Evolutionary conservation across 1,140 invertebrate genomes (phyloP), one percentile per base, ranked within the genome.

Genomic region (Chironomus tepperi): DNA sequence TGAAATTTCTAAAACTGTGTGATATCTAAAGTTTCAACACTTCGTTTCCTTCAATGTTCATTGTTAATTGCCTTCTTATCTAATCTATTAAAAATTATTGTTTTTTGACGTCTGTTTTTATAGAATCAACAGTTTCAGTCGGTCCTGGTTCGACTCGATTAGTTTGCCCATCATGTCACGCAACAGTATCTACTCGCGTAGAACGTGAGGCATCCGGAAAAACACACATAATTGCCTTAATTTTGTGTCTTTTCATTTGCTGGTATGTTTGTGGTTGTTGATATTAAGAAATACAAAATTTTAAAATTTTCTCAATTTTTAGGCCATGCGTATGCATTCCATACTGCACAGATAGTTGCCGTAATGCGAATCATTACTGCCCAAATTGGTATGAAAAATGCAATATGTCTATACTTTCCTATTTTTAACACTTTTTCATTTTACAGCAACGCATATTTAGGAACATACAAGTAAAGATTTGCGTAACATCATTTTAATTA

Each of bases 311-410:
- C 21, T 24, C 74, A 73, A 34, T 76, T 74, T 76, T 84, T 85
- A 89, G 87, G 81, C 85, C 84, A 19, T 90, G 87, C 75, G 84
- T 85, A 3, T 88, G 85, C 73, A 78, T 89, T 16, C 89, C 89
- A 3, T 91, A 90, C 76, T 90, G 88, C 76, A 84, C 88, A 77
- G 86, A 91, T 76, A 86, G 83, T n/a, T 90, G 89, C 76, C 82
- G 87, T 78, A 85, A 83, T 47, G 85, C 86, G 18, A 87, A 88
- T 75, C 90, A 91, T 77, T 88, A 86, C 76, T 91, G 90, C 77
- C 89, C 90, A 12, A 85, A 85, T 74, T 91, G 90, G 77, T 84
- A 84, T 43, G 78, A 84, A 34, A 34, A 34, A 34, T 34, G 1
- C 24, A 5, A 34, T n/a, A 34, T 34, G 5, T 34, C 2, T 34